These are phyloP conservation scores for Naja naja DNA, from an alignment of 2,113 vertebrate species.

Conservation along the genomic window DNA sequence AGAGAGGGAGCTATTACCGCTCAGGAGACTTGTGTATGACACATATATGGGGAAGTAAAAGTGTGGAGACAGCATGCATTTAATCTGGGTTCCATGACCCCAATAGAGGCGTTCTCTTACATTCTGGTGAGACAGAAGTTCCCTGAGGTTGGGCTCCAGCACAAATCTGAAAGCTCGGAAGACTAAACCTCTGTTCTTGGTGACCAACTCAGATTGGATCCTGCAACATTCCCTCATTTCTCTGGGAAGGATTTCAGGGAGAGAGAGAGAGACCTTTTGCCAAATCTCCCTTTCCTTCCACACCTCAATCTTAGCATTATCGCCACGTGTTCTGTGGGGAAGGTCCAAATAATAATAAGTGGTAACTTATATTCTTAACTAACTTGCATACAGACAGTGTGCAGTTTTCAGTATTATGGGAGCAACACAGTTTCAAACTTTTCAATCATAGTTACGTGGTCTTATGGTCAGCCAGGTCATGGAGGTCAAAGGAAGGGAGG, in stretches of 20 bases:
- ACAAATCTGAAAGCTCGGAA: not conserved
- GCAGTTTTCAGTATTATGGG: not conserved
- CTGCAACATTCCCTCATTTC: not conserved
- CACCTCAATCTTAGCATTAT: not conserved
- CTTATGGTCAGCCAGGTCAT: not conserved
- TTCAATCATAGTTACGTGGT: not conserved
- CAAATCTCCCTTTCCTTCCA: not conserved
- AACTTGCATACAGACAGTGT: not conserved
- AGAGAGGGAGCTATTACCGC: not conserved
- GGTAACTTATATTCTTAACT: not conserved
- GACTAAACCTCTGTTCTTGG: not conserved
- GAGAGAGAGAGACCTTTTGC: not conserved
- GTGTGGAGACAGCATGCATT: not conserved
- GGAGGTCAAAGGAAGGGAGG: not conserved
- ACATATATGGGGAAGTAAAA: not conserved
- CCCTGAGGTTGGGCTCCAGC: not conserved
- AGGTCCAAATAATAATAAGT: not conserved
- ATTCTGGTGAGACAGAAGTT: not conserved
- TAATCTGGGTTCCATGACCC: not conserved
- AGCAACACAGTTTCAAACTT: not conserved
- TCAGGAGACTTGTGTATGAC: not conserved
- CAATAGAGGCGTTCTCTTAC: not conserved
- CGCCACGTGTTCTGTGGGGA: not conserved
- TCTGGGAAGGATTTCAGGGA: not conserved
- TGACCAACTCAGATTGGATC: not conserved